Evolutionary conservation across 2,113 vertebrate genomes (phyloP).

Genomic region (Morone saxatilis): DNA sequence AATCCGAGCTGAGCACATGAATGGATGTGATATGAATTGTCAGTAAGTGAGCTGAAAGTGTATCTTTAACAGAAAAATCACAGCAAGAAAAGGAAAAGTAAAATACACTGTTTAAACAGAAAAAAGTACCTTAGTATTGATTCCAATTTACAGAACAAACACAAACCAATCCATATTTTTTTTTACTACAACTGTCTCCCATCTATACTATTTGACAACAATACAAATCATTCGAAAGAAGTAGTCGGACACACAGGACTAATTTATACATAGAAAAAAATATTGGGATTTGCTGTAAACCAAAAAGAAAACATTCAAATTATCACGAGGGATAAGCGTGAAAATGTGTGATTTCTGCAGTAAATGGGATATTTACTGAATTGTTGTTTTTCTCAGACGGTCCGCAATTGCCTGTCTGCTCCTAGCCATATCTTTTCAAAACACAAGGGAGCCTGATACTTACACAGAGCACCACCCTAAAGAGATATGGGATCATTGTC

Average conservation of each 20-base stretch:
- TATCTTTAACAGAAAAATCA: constrained; percentile 7
- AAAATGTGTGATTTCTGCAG: constrained; percentile 51
- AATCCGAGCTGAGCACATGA: constrained; percentile 41
- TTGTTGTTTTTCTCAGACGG: constrained; percentile 42
- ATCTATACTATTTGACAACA: background rate
- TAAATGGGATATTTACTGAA: constrained; percentile 60
- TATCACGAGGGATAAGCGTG: constrained; percentile 34
- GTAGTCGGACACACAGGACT: background rate
- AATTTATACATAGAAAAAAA: constrained; percentile 21
- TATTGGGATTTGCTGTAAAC: constrained; percentile 16
- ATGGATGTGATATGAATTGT: constrained; percentile 28
- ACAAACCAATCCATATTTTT: constrained; percentile 14
- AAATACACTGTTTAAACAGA: background rate
- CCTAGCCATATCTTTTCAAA: constrained; percentile 42
- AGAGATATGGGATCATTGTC: constrained; percentile 60
- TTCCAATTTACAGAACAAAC: constrained; percentile 32
- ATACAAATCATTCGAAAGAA: constrained; percentile 21
- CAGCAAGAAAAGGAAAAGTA: background rate
- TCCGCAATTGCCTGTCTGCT: constrained; percentile 53
- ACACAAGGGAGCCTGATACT: constrained; percentile 51
- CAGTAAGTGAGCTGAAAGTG: background rate
- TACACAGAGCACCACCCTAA: constrained; percentile 34
- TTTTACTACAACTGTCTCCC: background rate
- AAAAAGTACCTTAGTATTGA: constrained; percentile 5
- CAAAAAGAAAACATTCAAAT: constrained; percentile 40